Evolutionary conservation across 2,797 vertebrate genomes (phyloP).

Genomic region (Centroberyx gerrardi): DNA sequence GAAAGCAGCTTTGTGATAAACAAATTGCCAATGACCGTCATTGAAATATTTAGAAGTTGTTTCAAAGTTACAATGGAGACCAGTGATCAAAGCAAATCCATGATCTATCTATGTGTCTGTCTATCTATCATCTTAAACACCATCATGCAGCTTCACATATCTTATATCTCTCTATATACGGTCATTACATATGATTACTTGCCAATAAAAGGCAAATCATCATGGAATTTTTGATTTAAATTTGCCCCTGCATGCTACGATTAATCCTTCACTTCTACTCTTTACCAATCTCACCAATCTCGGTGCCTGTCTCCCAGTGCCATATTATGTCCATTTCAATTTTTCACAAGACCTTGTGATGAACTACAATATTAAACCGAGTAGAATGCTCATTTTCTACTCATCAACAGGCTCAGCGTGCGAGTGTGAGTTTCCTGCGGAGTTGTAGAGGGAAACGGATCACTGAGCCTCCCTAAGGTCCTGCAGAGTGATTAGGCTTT

Average conservation of each 20-base stretch:
- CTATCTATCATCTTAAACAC: slow-evolving; percentile 10
- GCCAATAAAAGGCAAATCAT: slow-evolving; percentile 65
- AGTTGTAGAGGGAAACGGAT: slow-evolving; percentile 78
- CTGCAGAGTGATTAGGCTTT: slow-evolving; percentile 82
- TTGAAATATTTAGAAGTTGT: background rate
- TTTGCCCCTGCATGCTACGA: slow-evolving; percentile 56
- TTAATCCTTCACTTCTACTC: slow-evolving; percentile 71
- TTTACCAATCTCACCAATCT: slow-evolving; percentile 56
- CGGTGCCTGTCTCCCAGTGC: slow-evolving; percentile 60
- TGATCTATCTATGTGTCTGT: slow-evolving; percentile 38
- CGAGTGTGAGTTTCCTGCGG: slow-evolving; percentile 69
- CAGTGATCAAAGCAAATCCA: slow-evolving; percentile 34
- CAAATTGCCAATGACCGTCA: background rate
- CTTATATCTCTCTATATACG: slow-evolving; percentile 39
- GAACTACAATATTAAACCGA: slow-evolving; percentile 76
- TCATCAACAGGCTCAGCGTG: slow-evolving; percentile 80
- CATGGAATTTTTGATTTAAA: slow-evolving; percentile 66
- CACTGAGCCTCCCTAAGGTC: slow-evolving; percentile 80
- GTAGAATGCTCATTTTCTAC: slow-evolving; percentile 81
- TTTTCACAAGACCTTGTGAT: slow-evolving; percentile 72
- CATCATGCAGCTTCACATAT: slow-evolving; percentile 22
- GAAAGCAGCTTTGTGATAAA: too few relatives aligned
- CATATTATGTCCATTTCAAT: slow-evolving; percentile 73
- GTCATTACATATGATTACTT: slow-evolving; percentile 63
- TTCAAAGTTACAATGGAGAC: slow-evolving; percentile 3